These are phyloP conservation scores for Vollenhovia emeryi DNA, from an alignment of 1,140 invertebrate genomes.

Conservation along the genomic window DNA sequence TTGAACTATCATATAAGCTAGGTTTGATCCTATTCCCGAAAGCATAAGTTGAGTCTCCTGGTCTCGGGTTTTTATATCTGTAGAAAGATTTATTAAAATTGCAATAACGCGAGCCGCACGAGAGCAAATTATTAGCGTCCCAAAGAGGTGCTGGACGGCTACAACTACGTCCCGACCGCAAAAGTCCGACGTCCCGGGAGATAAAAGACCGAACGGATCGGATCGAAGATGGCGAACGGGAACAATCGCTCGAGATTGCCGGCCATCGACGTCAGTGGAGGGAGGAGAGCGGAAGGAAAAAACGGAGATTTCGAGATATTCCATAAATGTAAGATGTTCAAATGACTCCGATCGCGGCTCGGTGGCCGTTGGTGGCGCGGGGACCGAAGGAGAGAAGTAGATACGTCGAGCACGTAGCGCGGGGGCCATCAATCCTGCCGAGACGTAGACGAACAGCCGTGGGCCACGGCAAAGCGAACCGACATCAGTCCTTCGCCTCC, in stretches of 20 bases:
- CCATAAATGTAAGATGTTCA: conserved; percentile 80
- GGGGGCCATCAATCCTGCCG: conserved; percentile 79
- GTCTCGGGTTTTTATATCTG: too few species aligned
- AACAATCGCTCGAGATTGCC: conserved; percentile 73
- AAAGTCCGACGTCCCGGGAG: conserved; percentile 40
- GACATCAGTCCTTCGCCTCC: conserved; percentile 74
- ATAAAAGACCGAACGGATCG: conserved; percentile 60
- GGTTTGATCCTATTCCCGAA: too few species aligned
- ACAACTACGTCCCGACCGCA: background rate
- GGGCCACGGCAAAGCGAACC: conserved; percentile 79
- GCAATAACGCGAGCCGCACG: background rate
- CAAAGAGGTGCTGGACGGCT: background rate
- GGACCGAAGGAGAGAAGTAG: conserved; percentile 43
- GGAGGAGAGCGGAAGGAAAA: background rate
- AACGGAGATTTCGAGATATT: conserved; percentile 81
- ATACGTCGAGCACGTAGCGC: conserved; percentile 64
- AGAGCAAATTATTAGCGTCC: background rate
- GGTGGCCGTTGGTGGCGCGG: conserved; percentile 52
- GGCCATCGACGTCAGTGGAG: conserved; percentile 43
- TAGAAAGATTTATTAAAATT: background rate
- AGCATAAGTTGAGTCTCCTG: too few species aligned
- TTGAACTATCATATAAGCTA: too few species aligned
- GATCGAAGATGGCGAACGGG: conserved; percentile 48
- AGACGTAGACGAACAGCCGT: conserved; percentile 82
- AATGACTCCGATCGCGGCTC: conserved; percentile 61